Conservation (phyloP, 2,888 invertebrate genomes). For the Seladonia tumulorum region DNA sequence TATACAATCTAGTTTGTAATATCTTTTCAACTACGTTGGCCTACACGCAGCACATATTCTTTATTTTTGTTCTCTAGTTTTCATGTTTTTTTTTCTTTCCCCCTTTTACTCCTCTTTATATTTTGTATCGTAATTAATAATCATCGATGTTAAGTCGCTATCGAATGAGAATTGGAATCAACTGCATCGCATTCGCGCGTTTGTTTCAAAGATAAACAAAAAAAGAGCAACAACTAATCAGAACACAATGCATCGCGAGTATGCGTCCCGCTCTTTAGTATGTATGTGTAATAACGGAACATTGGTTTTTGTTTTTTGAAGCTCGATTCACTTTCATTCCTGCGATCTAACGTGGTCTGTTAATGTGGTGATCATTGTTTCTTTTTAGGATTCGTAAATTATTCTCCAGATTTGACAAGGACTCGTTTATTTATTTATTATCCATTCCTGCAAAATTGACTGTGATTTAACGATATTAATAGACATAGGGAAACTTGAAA, state of each 20-base stretch:
- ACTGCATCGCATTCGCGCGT: constrained; percentile 39
- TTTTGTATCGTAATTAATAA: constrained; percentile 43
- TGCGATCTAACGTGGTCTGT: constrained; percentile 27
- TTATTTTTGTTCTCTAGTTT: constrained; percentile 24
- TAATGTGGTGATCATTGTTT: constrained; percentile 33
- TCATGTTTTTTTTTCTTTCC: constrained; percentile 6
- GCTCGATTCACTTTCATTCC: constrained; percentile 54
- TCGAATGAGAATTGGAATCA: constrained; percentile 32
- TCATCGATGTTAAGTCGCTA: constrained; percentile 32
- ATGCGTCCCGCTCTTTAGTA: constrained; percentile 37
- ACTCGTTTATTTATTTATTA: constrained; percentile 65
- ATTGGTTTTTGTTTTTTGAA: constrained; percentile 22
- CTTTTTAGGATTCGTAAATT: constrained; percentile 45
- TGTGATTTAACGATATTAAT: constrained; percentile 80
- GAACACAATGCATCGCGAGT: constrained; percentile 18
- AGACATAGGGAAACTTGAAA: constrained; percentile 67
- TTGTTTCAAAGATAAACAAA: constrained; percentile 1
- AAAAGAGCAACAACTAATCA: constrained; percentile 5
- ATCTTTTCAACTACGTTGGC: constrained; percentile 42
- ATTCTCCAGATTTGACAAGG: constrained; percentile 46
- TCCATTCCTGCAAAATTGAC: constrained; percentile 79
- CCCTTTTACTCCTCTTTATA: neutral
- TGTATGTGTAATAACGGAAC: constrained; percentile 32
- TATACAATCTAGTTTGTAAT: constrained; percentile 44
- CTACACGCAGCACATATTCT: constrained; percentile 27